A percentile compares a stretch with the other conserved stretches of the same genome.
Conservation (phyloP, 2,797 vertebrate species). For the Pseudopleuronectes americanus region DNA sequence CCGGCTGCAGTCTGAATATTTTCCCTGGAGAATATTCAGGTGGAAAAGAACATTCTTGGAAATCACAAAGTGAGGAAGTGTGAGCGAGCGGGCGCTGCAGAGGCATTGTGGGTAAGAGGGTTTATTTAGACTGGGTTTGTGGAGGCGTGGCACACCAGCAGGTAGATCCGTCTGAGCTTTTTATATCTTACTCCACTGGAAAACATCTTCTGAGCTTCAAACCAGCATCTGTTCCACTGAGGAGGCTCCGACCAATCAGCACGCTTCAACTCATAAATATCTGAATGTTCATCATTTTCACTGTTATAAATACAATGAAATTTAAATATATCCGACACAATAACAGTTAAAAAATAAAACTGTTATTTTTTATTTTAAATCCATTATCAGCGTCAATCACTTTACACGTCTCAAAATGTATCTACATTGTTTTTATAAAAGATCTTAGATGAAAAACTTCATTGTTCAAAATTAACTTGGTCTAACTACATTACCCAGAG, state of each 20-base stretch:
- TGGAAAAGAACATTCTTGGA: conserved; percentile 70
- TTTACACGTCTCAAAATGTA: no score
- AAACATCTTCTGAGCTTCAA: neutral
- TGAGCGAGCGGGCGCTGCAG: conserved; percentile 37
- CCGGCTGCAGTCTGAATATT: neutral
- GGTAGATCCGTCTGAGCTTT: neutral
- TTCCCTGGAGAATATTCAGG: conserved; percentile 41
- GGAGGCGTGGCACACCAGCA: conserved; percentile 38
- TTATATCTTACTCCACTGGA: neutral
- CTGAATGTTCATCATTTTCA: neutral
- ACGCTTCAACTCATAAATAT: neutral
- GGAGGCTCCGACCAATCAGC: no score
- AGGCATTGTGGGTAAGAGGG: conserved; percentile 50
- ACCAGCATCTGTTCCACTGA: neutral
- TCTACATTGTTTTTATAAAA: no score
- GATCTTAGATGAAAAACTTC: no score
- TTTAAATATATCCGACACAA: no score
- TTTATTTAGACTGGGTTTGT: conserved; percentile 72
- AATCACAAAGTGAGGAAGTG: conserved; percentile 65
- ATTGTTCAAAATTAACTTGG: no score
- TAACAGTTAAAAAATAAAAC: no score
- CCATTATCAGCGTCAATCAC: no score
- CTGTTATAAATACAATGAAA: no score
- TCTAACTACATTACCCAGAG: conserved; percentile 4
- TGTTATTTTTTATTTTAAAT: no score